Evolutionary conservation across 2,113 vertebrate species (phyloP).

Genomic region (Epinephelus fuscoguttatus): DNA sequence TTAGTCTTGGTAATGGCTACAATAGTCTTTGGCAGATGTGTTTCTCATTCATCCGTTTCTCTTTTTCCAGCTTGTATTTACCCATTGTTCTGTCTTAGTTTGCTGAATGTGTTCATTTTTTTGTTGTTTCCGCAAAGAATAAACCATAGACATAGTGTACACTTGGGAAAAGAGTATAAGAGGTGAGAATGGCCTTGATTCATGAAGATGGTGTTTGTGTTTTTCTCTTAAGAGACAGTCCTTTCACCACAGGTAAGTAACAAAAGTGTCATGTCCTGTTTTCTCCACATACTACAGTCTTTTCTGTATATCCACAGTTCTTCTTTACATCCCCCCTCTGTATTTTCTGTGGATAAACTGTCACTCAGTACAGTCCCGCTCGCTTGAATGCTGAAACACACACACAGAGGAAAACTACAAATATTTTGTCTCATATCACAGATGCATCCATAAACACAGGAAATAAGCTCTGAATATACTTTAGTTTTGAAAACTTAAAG

Average conservation of each 20-base stretch:
- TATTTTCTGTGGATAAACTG: neutral
- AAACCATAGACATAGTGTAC: neutral
- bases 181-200: conserved; percentile 3
- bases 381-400: neutral
- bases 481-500: neutral
- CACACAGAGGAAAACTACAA: neutral
- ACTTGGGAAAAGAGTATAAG: neutral
- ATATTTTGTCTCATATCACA: neutral
- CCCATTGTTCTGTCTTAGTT: neutral
- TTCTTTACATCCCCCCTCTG: neutral
- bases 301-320: neutral
- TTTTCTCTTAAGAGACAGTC: conserved; percentile 1
- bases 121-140: neutral
- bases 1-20: neutral
- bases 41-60: neutral
- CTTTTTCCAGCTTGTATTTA: neutral
- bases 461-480: neutral
- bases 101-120: neutral
- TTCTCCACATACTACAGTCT: neutral
- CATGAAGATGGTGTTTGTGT: neutral
- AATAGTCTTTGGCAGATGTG: neutral
- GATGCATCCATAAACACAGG: neutral
- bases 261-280: neutral
- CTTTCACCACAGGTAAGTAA: neutral
- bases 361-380: neutral